Evolutionary conservation across 2,888 invertebrate genomes (phyloP).

Genomic region (Tricholauxania praeusta): DNA sequence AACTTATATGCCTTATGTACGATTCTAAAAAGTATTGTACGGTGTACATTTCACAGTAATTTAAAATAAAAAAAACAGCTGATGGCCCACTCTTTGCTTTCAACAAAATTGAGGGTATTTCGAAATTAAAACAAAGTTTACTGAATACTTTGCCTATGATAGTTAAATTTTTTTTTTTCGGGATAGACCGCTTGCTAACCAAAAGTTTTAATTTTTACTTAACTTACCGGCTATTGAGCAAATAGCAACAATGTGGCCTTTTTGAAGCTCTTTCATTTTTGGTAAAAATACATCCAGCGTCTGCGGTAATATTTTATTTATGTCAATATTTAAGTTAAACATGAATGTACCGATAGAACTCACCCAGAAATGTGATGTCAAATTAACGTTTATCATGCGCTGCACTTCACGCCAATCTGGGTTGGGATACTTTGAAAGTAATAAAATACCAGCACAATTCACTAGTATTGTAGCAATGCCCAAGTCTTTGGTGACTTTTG

Average conservation of each 20-base stretch:
- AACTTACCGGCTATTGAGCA: slow-evolving; percentile 58
- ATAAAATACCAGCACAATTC: slow-evolving; percentile 67
- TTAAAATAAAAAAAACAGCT: no score
- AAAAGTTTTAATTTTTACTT: no score
- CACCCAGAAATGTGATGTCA: slow-evolving; percentile 67
- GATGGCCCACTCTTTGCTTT: no score
- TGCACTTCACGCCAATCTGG: slow-evolving; percentile 59
- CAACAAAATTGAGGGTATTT: no score
- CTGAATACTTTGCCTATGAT: no score
- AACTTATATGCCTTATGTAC: no score
- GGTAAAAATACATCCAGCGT: slow-evolving; percentile 63
- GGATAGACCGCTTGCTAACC: no score
- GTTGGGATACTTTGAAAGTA: slow-evolving; percentile 46
- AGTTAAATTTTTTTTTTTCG: no score
- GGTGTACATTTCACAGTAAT: no score
- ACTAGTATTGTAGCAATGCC: slow-evolving; percentile 66
- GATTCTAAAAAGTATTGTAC: no score
- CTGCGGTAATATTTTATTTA: slow-evolving; percentile 48
- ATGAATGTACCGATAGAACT: slow-evolving; percentile 26
- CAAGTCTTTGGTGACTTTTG: slow-evolving; percentile 54
- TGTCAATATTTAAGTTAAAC: background rate
- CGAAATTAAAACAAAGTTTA: no score
- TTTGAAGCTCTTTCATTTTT: slow-evolving; percentile 60
- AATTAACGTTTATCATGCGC: slow-evolving; percentile 65
- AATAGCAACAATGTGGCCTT: slow-evolving; percentile 65